phyloP scores from a whole-genome alignment of 2,113 vertebrate genomes.

The Diglossa brunneiventris region DNA sequence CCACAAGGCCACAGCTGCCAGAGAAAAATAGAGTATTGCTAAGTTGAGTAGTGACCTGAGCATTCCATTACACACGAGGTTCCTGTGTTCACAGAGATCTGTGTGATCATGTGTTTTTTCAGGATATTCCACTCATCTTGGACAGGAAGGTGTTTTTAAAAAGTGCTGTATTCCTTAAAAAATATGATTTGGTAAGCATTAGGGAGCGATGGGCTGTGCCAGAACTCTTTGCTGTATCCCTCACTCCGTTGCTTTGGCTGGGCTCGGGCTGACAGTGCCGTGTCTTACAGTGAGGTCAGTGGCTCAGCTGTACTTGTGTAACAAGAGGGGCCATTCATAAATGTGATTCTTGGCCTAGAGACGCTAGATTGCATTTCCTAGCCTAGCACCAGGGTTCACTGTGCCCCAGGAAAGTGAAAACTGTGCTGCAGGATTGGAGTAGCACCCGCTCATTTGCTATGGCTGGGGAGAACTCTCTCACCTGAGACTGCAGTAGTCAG shows the following conservation, averaged over 20 bases:
- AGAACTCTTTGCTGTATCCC: background rate
- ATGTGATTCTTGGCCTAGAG: background rate
- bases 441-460: fast-evolving
- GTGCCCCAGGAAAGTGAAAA: background rate
- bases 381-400: background rate
- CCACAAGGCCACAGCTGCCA: background rate
- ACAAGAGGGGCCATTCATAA: slow-evolving; percentile 44
- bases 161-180: background rate
- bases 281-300: background rate
- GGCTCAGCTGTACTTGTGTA: slow-evolving; percentile 7
- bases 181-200: background rate
- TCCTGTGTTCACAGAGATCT: background rate
- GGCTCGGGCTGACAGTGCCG: background rate
- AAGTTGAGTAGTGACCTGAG: background rate
- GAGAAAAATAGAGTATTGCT: background rate
- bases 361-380: background rate
- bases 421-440: background rate
- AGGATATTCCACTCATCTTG: background rate
- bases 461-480: background rate
- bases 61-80: background rate
- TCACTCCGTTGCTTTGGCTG: background rate
- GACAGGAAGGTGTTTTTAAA: background rate
- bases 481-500: background rate
- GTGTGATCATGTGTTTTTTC: background rate
- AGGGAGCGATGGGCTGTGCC: background rate